A percentile compares a stretch with the other conserved stretches of the same genome.
These are phyloP conservation scores for Gisinianus flammeolus DNA, from an alignment of 2,888 invertebrate species.

Conservation along the genomic window DNA sequence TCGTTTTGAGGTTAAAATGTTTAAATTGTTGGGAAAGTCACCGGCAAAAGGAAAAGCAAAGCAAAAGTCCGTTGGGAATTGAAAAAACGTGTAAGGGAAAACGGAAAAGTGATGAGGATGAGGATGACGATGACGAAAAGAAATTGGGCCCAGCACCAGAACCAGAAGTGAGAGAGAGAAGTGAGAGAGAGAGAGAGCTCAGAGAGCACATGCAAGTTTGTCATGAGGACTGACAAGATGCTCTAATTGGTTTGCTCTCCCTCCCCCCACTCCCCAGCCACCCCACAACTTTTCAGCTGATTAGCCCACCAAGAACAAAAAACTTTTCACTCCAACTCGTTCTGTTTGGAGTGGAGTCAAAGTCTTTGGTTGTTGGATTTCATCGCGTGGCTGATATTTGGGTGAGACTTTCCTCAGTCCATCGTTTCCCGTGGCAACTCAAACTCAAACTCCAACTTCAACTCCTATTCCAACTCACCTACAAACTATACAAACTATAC, in stretches of 20 bases:
- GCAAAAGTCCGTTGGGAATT: too few relatives aligned
- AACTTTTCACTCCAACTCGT: neutral
- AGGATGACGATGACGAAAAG: neutral
- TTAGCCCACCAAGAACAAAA: slow-evolving; percentile 1
- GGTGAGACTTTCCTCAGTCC: too few relatives aligned
- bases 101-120: neutral
- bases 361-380: too few relatives aligned
- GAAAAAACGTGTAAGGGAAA: neutral
- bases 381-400: too few relatives aligned
- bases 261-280: neutral
- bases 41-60: too few relatives aligned
- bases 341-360: too few relatives aligned
- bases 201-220: slow-evolving; percentile 30
- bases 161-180: neutral
- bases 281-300: neutral
- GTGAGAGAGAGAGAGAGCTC: neutral
- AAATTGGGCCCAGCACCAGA: neutral
- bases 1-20: too few relatives aligned
- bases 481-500: too few relatives aligned
- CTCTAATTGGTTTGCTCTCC: slow-evolving; percentile 30
- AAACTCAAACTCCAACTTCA: too few relatives aligned
- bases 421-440: too few relatives aligned
- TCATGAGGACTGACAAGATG: slow-evolving; percentile 34
- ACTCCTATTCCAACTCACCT: too few relatives aligned
- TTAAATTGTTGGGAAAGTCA: too few relatives aligned